Evolutionary conservation across 2,888 invertebrate species (phyloP).

Genomic region (Pediacus dermestoides): DNA sequence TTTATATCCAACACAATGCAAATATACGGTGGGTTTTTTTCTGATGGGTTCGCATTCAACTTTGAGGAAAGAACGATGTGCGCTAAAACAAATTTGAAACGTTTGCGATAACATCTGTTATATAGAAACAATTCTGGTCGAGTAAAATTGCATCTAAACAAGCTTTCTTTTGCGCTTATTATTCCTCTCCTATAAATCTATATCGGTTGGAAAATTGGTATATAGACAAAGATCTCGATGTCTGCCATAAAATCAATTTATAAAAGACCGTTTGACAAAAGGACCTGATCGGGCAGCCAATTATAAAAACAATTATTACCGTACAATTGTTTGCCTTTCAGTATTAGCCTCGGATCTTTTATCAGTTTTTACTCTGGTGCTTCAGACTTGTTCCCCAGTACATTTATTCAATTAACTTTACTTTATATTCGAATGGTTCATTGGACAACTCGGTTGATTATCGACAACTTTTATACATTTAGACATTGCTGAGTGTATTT

Average conservation of each 20-base stretch:
- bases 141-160: neutral
- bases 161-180: neutral
- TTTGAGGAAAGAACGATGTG: slow-evolving; percentile 1
- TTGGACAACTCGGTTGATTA: too few species aligned
- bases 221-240: neutral
- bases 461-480: too few species aligned
- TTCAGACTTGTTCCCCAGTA: too few species aligned
- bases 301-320: slow-evolving; percentile 26
- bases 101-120: slow-evolving; percentile 3
- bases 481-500: too few species aligned
- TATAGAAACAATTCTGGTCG: neutral
- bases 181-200: neutral
- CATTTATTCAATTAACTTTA: too few species aligned
- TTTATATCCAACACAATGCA: slow-evolving; percentile 2
- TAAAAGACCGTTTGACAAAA: slow-evolving; percentile 17
- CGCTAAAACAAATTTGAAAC: slow-evolving; percentile 2
- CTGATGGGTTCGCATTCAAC: too few species aligned
- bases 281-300: slow-evolving; percentile 20
- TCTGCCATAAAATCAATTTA: slow-evolving; percentile 14
- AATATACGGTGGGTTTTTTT: slow-evolving; percentile 2
- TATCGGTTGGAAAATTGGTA: slow-evolving; percentile 6
- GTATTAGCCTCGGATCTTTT: slow-evolving; percentile 12
- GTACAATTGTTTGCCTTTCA: slow-evolving; percentile 23
- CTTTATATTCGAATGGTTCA: too few species aligned
- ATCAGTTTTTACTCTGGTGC: too few species aligned